Base-by-base conservation (phyloP, 2,888 invertebrate species). In the Auanema sp. region DNA sequence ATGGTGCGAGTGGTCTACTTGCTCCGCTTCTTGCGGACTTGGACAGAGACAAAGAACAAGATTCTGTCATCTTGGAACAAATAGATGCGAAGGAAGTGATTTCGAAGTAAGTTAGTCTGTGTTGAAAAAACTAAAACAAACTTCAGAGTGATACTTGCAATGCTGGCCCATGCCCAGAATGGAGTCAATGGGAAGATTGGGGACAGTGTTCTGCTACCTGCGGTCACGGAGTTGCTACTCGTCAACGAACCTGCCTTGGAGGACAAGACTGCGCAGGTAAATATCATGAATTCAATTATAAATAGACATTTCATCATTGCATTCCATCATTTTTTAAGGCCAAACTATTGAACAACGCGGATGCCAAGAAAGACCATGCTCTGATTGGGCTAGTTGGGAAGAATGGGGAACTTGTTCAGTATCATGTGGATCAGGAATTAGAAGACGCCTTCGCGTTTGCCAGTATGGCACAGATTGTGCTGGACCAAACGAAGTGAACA, bases 1-100 rank as follows among this genome's bases (percentile, higher is more conserved):
- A 51, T 79, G 79, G 79, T 79, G 79, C 56, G 79, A 79, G 54
- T 79, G 79, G 79, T 72, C 72, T 0, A 65, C 69, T 16, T 75
- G 75, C 65, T 63, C 68, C 24, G 70, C 65, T 33, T 66, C 65
- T 60, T 79, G 79, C 52, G 79, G 79, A 47, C 55, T 65, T 14
- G 79, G 79, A 66, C 68, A 75, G 53, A 68, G 74, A 14, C 56
- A 64, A 42, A 62, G 79, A 60, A 75, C 77, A 51, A 68, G 79
- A 25, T 79, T 74, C 76, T 79, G 79, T 50, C 72, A 73, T 21
- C 70, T 75, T 23, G 79, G 79, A 65, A 79, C 79, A 1, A 69
- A 75, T 54, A 64, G 79, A 60, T 79, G 79, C 54, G 76, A 76
- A 59, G 79, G 79, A 64, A 67, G 65, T 40, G 79, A 79, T 56